Evolutionary conservation across 2,797 vertebrate species (phyloP).

Genomic region (Hoplostethus mediterraneus): DNA sequence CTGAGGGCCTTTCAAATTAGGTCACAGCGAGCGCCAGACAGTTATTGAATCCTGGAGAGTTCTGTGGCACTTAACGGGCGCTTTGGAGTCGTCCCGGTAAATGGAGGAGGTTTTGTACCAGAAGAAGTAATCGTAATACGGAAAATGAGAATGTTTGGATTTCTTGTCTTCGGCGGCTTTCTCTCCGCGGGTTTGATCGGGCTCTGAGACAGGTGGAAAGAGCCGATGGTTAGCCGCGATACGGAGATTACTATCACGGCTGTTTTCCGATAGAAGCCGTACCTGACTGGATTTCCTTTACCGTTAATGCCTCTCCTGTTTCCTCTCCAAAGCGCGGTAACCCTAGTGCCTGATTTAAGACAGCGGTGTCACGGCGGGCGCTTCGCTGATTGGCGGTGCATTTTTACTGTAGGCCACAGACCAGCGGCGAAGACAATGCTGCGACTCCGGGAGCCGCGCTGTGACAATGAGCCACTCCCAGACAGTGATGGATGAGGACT

Average conservation of each 20-base stretch:
- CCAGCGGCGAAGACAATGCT: conserved; percentile 47
- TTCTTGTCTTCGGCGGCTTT: conserved; percentile 30
- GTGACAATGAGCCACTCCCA: conserved; percentile 59
- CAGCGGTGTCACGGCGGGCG: conserved; percentile 5
- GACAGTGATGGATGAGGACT: conserved; percentile 60
- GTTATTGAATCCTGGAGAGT: conserved; percentile 76
- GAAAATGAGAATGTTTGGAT: conserved; percentile 60
- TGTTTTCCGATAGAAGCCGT: conserved; percentile 56
- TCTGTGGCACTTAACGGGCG: conserved; percentile 65
- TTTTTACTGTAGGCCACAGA: conserved; percentile 49
- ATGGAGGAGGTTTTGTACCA: conserved; percentile 53
- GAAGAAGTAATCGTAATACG: conserved; percentile 54
- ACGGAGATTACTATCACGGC: conserved; percentile 44
- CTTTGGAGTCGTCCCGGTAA: conserved; percentile 65
- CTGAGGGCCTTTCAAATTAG: conserved; percentile 62
- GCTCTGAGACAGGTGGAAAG: conserved; percentile 22
- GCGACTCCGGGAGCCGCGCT: conserved; percentile 16
- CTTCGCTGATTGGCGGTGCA: conserved; percentile 29
- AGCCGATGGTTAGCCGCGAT: conserved; percentile 38
- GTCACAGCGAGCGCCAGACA: conserved; percentile 70
- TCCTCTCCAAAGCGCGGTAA: conserved; percentile 41
- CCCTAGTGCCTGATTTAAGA: conserved; percentile 46
- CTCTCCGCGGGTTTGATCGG: background rate
- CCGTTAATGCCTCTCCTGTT: conserved; percentile 40
- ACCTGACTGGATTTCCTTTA: conserved; percentile 51